A percentile compares a stretch with the other conserved stretches of the same genome.
Evolutionary conservation across 2,797 vertebrate genomes (phyloP).

Genomic region (Gephyroberyx darwinii): DNA sequence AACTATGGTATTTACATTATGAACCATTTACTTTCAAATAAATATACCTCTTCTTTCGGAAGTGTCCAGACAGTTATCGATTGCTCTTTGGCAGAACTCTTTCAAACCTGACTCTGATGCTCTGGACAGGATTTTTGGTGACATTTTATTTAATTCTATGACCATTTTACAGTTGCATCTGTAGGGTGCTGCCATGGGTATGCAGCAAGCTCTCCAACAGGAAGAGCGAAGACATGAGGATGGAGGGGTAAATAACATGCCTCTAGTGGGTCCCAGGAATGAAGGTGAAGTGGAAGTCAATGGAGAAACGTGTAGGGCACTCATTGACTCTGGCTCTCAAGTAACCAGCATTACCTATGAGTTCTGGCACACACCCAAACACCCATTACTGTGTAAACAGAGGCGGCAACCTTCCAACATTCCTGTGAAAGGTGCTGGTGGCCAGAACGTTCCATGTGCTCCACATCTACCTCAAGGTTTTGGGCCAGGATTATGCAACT

Average conservation of each 20-base stretch:
- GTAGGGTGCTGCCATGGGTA: no score
- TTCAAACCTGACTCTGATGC: no score
- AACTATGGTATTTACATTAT: no score
- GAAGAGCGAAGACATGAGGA: rapidly evolving
- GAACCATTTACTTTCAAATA: no score
- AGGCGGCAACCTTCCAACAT: neutral
- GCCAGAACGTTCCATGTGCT: conserved; percentile 40
- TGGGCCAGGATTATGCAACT: conserved; percentile 20
- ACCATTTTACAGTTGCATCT: no score
- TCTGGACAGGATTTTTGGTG: no score
- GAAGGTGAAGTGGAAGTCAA: conserved; percentile 54
- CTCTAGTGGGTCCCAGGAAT: conserved; percentile 43
- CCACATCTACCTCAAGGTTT: conserved; percentile 1
- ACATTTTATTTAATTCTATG: no score
- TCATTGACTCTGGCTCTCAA: conserved; percentile 60
- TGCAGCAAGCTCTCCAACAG: conserved; percentile 24
- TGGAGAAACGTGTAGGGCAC: conserved; percentile 38
- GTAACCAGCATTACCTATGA: conserved; percentile 53
- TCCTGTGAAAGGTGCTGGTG: neutral
- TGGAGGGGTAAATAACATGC: neutral
- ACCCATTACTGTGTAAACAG: conserved; percentile 19
- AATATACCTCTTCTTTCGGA: no score
- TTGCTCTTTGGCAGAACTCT: no score
- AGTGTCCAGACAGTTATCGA: no score
- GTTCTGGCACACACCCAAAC: conserved; percentile 22